Conservation (phyloP, 2,113 vertebrate species). For the Lanius ludovicianus region DNA sequence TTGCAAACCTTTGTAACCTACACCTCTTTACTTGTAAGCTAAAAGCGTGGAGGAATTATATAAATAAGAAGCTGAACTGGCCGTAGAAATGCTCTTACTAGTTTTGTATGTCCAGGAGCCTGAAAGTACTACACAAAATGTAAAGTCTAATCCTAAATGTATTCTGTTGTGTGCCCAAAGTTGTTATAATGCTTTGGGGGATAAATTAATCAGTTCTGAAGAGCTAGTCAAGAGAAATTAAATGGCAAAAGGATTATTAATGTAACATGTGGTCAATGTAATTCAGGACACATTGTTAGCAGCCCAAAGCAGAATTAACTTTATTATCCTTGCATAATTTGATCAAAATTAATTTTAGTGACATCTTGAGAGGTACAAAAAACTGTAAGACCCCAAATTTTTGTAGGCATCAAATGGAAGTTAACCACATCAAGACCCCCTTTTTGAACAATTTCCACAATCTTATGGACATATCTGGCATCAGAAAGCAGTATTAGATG, state of each 20-base stretch:
- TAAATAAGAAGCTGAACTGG: not conserved
- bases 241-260: not conserved
- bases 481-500: not conserved
- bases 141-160: not conserved
- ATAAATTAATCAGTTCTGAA: not conserved
- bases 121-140: not conserved
- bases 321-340: not conserved
- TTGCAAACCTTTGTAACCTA: not conserved
- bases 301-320: not conserved
- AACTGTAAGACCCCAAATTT: not conserved
- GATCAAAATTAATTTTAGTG: not conserved
- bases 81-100: not conserved
- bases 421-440: not conserved
- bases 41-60: not conserved
- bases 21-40: not conserved
- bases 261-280: not conserved
- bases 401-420: not conserved
- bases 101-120: not conserved
- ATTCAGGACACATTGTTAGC: not conserved
- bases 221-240: not conserved
- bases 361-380: not conserved
- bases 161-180: not conserved
- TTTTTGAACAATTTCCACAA: not conserved
- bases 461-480: not conserved
- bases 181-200: not conserved